Conservation (phyloP, 2,888 invertebrate genomes). For the Hoplodrina ambigua region DNA sequence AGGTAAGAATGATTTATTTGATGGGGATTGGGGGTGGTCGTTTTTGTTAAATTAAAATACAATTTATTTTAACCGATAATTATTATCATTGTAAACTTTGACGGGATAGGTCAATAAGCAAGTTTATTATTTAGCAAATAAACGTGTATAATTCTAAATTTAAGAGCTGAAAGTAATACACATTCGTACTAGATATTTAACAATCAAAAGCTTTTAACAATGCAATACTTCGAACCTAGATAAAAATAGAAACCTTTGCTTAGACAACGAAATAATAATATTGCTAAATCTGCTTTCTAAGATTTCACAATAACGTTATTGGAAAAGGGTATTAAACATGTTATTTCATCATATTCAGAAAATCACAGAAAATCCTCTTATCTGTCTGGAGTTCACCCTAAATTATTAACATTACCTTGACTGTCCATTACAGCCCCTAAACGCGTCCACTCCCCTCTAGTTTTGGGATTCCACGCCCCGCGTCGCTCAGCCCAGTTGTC, state of each 20-base stretch:
- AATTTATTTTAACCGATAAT: background rate
- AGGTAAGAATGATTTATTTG: constrained; percentile 35
- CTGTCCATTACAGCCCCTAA: constrained; percentile 62
- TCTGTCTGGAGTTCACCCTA: constrained; percentile 62
- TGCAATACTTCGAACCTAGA: constrained; percentile 15
- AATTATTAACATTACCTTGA: constrained; percentile 68
- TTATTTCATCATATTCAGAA: constrained; percentile 57
- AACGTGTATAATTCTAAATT: background rate
- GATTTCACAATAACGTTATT: constrained; percentile 8
- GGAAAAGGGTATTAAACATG: constrained; percentile 25
- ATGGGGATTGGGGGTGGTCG: constrained; percentile 2
- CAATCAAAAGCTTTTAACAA: constrained; percentile 25
- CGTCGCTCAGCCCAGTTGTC: constrained; percentile 65
- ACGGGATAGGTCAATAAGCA: background rate
- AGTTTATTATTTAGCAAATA: background rate
- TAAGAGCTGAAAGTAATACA: constrained; percentile 12
- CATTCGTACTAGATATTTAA: constrained; percentile 19
- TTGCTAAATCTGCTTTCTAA: constrained; percentile 2
- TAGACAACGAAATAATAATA: background rate
- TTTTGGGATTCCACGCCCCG: constrained; percentile 72
- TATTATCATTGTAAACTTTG: background rate
- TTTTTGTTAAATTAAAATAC: background rate
- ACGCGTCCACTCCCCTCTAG: constrained; percentile 71
- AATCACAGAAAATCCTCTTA: constrained; percentile 67
- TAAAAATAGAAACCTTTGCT: constrained; percentile 1